phyloP scores from a whole-genome alignment of 2,113 vertebrate species.

The Toxotes jaculatrix region DNA sequence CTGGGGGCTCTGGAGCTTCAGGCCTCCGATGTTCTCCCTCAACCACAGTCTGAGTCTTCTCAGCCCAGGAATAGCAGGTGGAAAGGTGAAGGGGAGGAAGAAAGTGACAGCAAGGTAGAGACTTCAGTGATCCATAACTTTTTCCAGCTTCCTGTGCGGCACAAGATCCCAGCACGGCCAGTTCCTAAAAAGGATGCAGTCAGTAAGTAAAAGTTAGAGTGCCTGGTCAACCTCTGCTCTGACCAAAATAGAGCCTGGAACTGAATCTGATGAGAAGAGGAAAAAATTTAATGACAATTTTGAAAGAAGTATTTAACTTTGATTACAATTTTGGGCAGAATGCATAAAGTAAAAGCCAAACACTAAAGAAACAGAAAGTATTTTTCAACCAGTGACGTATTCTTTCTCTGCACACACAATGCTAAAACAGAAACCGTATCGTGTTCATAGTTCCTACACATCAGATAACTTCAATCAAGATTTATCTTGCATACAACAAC shows the following conservation, averaged over 20 bases:
- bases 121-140: slow-evolving; percentile 25
- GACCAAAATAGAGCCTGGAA: background rate
- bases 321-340: too few species aligned
- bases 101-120: slow-evolving; percentile 5
- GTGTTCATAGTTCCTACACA: background rate
- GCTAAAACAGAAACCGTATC: too few species aligned
- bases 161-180: slow-evolving; percentile 57
- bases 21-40: slow-evolving; percentile 8
- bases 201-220: slow-evolving; percentile 66
- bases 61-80: background rate
- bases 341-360: too few species aligned
- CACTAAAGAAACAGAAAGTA: too few species aligned
- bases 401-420: too few species aligned
- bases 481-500: background rate
- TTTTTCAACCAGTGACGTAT: too few species aligned
- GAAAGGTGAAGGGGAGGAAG: slow-evolving; percentile 31
- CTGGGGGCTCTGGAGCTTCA: background rate
- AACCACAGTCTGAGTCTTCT: background rate
- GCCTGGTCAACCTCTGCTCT: background rate
- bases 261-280: too few species aligned
- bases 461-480: background rate
- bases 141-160: slow-evolving; percentile 43
- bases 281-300: too few species aligned
- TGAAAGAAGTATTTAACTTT: too few species aligned
- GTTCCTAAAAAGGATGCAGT: slow-evolving; percentile 49